Base-by-base conservation (phyloP, 2,888 invertebrate species). In the Tiliacea citrago region DNA sequence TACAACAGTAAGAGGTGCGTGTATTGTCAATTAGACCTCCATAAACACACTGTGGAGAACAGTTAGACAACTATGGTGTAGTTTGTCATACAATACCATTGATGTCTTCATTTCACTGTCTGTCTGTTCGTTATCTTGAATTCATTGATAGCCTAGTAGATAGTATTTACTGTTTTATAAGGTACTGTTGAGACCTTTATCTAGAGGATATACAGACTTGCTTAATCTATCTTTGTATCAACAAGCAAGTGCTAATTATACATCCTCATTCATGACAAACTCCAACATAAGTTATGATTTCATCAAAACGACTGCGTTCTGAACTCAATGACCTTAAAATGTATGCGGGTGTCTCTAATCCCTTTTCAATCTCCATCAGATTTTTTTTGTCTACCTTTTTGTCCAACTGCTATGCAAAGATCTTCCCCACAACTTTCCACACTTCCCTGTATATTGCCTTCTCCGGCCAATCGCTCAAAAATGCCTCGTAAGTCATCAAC, bases 31-130 rank as follows among this genome's bases (percentile, higher is more conserved):
- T 85, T 85, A 82, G 82, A 62, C 16, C 53, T 42, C 16, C 60
- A 77, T 81, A 84, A 82, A 82, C 63, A 81, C 63, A 53, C 47
- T 8, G 65, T n/a, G n/a, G 21, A 35, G 4, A 81, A 84, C 85
- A 68, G 77, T 84, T 81, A 73, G 12, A 57, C 62, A 53, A 53
- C 62, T 51, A 18, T 47, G 21, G 73, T 39, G 62, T 70, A 63
- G 49, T 80, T 69, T 80, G 82, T 66, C 71, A 45, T 62, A 68
- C 29, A 67, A 68, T 35, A 18, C 29, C n/a, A 42, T 74, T 60
- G 13, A 61, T 58, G 45, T 55, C n/a, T 49, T 61, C 6, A 61
- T 72, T 71, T 63, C 29, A 10, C 24, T 57, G 49, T 51, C n/a
- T 79, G 21, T 3, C 35, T 49, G 10, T 62, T 16, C 21, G 12